Conservation (phyloP, 2,888 invertebrate genomes). For the Margaritifera margaritifera region DNA sequence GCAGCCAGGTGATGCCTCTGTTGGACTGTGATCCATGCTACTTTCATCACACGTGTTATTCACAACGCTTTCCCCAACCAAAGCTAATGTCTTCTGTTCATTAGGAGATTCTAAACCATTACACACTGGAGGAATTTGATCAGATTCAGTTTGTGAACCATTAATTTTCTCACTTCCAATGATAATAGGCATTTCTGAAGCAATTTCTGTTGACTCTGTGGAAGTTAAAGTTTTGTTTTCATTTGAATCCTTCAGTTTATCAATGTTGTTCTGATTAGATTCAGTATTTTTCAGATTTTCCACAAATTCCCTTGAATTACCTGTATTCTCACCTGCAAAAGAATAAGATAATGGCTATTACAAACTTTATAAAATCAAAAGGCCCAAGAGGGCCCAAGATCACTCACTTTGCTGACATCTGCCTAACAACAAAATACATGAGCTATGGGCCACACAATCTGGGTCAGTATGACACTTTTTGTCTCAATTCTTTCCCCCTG, state of each 20-base stretch:
- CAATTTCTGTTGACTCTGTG: slow-evolving; percentile 35
- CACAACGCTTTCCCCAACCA: slow-evolving; percentile 12
- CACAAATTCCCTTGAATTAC: slow-evolving; percentile 26
- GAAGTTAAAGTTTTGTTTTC: slow-evolving; percentile 34
- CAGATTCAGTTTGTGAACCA: slow-evolving; percentile 30
- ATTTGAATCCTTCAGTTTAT: slow-evolving; percentile 28
- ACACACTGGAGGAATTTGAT: slow-evolving; percentile 41
- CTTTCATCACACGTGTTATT: slow-evolving; percentile 37
- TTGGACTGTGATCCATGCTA: slow-evolving; percentile 33
- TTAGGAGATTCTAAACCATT: slow-evolving; percentile 53
- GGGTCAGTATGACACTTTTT: too few species aligned
- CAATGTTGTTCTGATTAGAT: slow-evolving; percentile 36
- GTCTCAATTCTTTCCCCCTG: too few species aligned
- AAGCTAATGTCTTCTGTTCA: slow-evolving; percentile 24
- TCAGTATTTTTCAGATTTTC: slow-evolving; percentile 39
- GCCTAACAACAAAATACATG: too few species aligned
- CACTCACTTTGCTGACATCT: too few species aligned
- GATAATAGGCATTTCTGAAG: slow-evolving; percentile 37
- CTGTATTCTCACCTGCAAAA: slow-evolving; percentile 6
- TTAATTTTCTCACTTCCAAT: slow-evolving; percentile 19
- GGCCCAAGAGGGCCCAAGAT: too few species aligned
- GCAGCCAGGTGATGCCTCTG: slow-evolving; percentile 16
- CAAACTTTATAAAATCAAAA: too few species aligned
- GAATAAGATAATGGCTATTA: too few species aligned
- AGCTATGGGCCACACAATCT: too few species aligned